Conservation (phyloP, 1,140 invertebrate genomes). For the Lepidurus arcticus region DNA sequence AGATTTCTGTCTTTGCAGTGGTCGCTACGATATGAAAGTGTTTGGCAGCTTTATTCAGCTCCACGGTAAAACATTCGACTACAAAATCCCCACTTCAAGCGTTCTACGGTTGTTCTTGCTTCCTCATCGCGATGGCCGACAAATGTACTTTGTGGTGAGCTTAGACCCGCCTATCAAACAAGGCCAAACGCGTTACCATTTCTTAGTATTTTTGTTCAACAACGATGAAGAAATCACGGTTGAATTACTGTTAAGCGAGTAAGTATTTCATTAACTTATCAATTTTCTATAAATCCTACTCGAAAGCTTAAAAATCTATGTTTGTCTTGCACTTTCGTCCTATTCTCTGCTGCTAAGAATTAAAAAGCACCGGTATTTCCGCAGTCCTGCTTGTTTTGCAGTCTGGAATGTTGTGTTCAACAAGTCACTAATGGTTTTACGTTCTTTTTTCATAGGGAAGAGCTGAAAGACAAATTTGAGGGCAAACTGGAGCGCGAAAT, state of each 20-base stretch:
- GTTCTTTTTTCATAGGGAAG: conserved; percentile 57
- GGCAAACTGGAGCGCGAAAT: conserved; percentile 87
- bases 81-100: conserved; percentile 96
- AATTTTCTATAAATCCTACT: conserved; percentile 28
- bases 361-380: not conserved
- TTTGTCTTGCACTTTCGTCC: not conserved
- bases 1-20: conserved; percentile 58
- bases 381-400: not conserved
- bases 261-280: conserved; percentile 44
- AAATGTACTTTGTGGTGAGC: conserved; percentile 97
- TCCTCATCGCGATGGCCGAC: conserved; percentile 94
- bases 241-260: conserved; percentile 86
- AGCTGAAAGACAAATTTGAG: conserved; percentile 90
- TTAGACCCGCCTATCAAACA: conserved; percentile 99
- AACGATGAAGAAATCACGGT: conserved; percentile 82
- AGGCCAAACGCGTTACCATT: conserved; percentile 95
- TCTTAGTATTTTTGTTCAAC: conserved; percentile 89
- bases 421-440: not conserved
- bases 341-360: not conserved
- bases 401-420: too few relatives aligned
- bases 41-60: conserved; percentile 96
- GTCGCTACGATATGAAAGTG: conserved; percentile 99
- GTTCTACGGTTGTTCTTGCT: conserved; percentile 89
- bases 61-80: conserved; percentile 99
- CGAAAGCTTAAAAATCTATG: not conserved